Evolutionary conservation across 2,888 invertebrate genomes (phyloP).

Genomic region (Tenthredo distinguenda): DNA sequence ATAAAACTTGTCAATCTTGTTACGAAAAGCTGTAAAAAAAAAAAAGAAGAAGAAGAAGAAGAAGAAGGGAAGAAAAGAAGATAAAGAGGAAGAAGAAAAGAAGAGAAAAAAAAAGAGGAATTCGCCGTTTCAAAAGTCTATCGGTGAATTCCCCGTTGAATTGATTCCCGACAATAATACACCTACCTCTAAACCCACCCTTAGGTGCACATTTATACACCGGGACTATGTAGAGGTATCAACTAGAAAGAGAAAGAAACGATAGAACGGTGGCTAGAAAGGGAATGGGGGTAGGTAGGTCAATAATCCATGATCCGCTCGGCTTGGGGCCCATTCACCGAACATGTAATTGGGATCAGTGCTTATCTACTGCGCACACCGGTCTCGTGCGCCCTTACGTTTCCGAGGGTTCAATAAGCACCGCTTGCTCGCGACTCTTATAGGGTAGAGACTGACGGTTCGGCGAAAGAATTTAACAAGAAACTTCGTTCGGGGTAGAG

Average conservation of each 20-base stretch:
- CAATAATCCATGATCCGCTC: constrained; percentile 77
- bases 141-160: neutral
- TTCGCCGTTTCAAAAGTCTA: neutral
- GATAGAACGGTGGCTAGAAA: neutral
- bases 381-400: constrained; percentile 57
- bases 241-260: neutral
- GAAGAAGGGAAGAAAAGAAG: no score
- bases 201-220: neutral
- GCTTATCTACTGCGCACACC: constrained; percentile 75
- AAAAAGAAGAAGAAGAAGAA: no score
- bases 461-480: constrained; percentile 1
- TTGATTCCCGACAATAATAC: neutral
- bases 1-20: neutral
- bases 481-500: neutral
- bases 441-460: neutral
- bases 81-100: no score
- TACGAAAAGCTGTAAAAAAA: neutral
- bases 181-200: no score
- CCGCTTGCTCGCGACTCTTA: neutral
- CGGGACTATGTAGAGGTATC: neutral
- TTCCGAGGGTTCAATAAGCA: neutral
- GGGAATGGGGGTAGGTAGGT: constrained; percentile 60
- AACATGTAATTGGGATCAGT: constrained; percentile 76
- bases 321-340: constrained; percentile 68
- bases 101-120: neutral